phyloP scores from a whole-genome alignment of 2,888 invertebrate species.

The Callosobruchus maculatus region DNA sequence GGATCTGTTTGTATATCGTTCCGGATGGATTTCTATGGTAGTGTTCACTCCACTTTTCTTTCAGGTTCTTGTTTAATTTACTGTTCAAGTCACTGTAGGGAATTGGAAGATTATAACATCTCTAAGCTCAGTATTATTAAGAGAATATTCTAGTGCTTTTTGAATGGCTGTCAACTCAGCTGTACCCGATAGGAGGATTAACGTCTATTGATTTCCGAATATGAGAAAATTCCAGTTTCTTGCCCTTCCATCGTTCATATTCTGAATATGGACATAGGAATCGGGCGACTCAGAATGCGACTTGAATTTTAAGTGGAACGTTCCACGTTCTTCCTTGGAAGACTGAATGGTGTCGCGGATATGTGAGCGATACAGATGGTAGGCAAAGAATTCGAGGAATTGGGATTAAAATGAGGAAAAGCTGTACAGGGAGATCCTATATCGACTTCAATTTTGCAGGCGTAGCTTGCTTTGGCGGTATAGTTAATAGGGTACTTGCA shows the following conservation, averaged over 20 bases:
- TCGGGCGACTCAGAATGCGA: not conserved
- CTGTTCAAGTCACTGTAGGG: too few species aligned
- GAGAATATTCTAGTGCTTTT: not conserved
- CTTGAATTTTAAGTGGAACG: not conserved
- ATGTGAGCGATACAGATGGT: not conserved
- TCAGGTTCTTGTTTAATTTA: too few species aligned
- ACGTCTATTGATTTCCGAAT: slow-evolving; percentile 33
- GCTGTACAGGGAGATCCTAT: not conserved
- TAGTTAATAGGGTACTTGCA: too few species aligned
- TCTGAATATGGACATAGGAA: slow-evolving; percentile 8
- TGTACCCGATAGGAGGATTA: slow-evolving; percentile 31
- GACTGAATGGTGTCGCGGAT: not conserved
- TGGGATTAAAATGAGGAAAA: not conserved
- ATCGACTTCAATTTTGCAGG: too few species aligned
- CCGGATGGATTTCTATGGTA: too few species aligned
- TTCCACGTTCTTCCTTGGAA: not conserved
- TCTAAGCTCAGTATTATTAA: too few species aligned
- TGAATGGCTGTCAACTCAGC: slow-evolving; percentile 20
- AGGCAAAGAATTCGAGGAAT: not conserved
- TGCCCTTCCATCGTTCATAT: slow-evolving; percentile 17
- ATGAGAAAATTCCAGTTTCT: slow-evolving; percentile 32
- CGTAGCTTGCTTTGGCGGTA: too few species aligned
- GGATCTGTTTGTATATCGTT: too few species aligned
- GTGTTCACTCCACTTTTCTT: too few species aligned
- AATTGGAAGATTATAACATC: too few species aligned